Evolutionary conservation across 35 echinoderm and acorn worm genomes (phyloP).

Genomic region (Ophiothrix spiculata): DNA sequence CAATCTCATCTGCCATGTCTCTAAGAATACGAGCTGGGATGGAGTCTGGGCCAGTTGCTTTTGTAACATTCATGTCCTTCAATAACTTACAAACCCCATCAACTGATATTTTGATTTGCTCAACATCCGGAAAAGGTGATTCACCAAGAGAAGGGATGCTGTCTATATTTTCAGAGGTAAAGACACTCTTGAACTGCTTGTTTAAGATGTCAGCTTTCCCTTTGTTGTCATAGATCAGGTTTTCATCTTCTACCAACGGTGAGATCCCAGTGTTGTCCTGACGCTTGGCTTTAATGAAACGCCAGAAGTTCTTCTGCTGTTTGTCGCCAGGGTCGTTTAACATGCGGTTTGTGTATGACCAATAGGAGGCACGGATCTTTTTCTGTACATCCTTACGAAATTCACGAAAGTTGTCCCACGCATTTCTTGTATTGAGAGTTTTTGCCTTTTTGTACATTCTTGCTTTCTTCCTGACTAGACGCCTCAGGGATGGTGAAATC

Average conservation of each 20-base stretch:
- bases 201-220: conserved; percentile 31
- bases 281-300: conserved; percentile 36
- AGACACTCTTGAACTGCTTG: conserved; percentile 39
- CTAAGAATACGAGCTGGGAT: conserved; percentile 39
- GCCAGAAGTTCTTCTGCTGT: conserved; percentile 39
- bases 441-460: conserved; percentile 52
- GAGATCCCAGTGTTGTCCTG: conserved; percentile 32
- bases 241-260: conserved; percentile 16
- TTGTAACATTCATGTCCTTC: conserved; percentile 35
- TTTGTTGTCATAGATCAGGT: conserved; percentile 27
- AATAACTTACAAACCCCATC: conserved; percentile 32
- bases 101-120: conserved; percentile 23
- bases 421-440: conserved; percentile 12
- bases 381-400: conserved; percentile 44
- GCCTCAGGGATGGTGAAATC: conserved; percentile 29
- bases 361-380: conserved; percentile 35
- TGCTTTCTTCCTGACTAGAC: conserved; percentile 41
- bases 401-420: conserved; percentile 27
- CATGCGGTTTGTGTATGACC: conserved; percentile 30
- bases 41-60: conserved; percentile 54
- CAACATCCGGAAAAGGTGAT: conserved; percentile 21
- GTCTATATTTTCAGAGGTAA: conserved; percentile 27
- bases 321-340: conserved; percentile 33
- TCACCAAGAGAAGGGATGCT: conserved; percentile 28
- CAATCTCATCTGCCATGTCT: conserved; percentile 28